Base-by-base conservation (phyloP, 2,113 vertebrate species). In the Seriola aureovittata region DNA sequence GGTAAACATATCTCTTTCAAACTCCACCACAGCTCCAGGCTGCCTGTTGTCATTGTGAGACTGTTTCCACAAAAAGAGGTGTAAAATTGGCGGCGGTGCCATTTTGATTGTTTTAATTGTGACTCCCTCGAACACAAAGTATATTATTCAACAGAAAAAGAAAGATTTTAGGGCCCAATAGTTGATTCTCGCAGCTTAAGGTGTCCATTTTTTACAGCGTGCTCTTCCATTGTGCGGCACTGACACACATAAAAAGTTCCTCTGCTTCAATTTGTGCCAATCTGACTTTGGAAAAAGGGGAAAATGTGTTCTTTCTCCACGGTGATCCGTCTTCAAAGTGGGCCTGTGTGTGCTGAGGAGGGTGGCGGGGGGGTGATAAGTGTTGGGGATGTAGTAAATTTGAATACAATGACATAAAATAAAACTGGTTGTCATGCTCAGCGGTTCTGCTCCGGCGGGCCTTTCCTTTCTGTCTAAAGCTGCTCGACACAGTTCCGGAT, bases 341-440 rank as follows among this genome's bases (percentile, higher is more conserved):
- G 55, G 76, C 38, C 68, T 60, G 84, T 63, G 77, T 78, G 82
- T 57, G 74, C 74, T 8, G 81, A 38, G 64, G 71, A 48, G 84
- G 83, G 78, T 36, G 84, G 75, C 5, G 54, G 74, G 75, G 83
- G 75, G 85, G 75, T 80, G 87, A 90, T 92, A 84, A 92, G 90
- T 90, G 90, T 84, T 57, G 83, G 82, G 88, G 90, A 86, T 85
- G 90, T 86, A 83, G 86, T 86, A 82, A 79, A 92, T 94, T 92
- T 90, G 89, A 94, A 92, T 93, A 92, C 90, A 94, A 93, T 89
- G 87, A 92, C 90, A 90, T 92, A 81, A 91, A 91, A 88, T 91
- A 90, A 92, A 93, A 88, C 92, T 86, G 85, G 84, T 91, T 89
- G 91, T 93, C 87, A 90, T 81, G 91, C 93, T 88, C 72, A 38